Evolutionary conservation across 2,113 vertebrate species (phyloP), one percentile per base, ranked within the genome.

Genomic region (Tympanuchus pallidicinctus): DNA sequence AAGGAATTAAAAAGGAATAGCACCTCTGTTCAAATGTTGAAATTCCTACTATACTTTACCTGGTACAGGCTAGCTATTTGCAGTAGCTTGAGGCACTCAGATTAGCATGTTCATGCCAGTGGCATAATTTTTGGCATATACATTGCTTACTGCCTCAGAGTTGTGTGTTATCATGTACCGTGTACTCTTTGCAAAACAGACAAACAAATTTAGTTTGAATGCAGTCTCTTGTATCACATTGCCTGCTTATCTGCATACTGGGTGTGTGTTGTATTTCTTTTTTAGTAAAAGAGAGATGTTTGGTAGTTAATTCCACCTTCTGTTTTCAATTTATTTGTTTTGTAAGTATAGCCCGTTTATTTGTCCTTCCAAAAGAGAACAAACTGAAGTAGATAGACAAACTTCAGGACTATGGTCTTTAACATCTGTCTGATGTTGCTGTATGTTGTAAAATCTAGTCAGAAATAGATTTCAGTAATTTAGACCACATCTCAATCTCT

Each of bases 241-340:
- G 88, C 88, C n/a, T 8, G 0, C 81, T 91, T 88, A 76, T 89
- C 57, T 70, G 20, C 84, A 72, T 70, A 38, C 38, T 78, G 17
- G 3, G 30, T 92, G 66, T 79, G 82, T 66, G 47, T 88, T 94
- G 87, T 74, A 75, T 78, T 40, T 30, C 22, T 18, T 64, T 86
- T 86, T 45, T 65, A 88, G 42, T 94, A 34, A 48, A 56, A 89
- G 81, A 79, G 73, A 94, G 94, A 96, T 60, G 90, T 97, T 69
- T 88, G 74, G 88, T 71, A 70, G 69, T 91, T 93, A 81, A 87
- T 81, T 86, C 90, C 59, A 90, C 91, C 66, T 92, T 97, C 97
- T 98, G 97, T 96, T 98, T 98, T 97, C 96, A 91, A 96, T 98
- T 97, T 97, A 93, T 95, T 88, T 96, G 36, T 94, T 92, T 98